Conservation (phyloP, 2,797 vertebrate species). For the Halcyon smyrnensis region DNA sequence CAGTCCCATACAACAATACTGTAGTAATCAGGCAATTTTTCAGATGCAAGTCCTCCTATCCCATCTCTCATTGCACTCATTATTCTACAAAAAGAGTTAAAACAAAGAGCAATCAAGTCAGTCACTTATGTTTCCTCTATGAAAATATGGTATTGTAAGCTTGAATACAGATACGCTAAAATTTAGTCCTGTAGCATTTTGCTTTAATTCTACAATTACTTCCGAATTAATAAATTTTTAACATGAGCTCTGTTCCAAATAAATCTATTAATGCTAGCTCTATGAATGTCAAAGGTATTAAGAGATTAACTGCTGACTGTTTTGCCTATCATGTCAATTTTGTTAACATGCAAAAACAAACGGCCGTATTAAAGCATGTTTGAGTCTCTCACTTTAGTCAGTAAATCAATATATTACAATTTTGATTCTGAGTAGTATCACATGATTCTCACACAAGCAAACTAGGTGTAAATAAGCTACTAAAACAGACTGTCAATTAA, state of each 20-base stretch:
- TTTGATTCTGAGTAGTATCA: constrained; percentile 11
- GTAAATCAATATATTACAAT: constrained; percentile 66
- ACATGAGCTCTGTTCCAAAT: neutral
- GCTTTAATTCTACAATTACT: neutral
- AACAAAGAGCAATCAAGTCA: neutral
- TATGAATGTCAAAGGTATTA: constrained; percentile 66
- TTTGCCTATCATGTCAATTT: constrained; percentile 61
- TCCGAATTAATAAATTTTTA: constrained; percentile 9
- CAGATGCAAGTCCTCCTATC: neutral
- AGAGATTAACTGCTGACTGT: constrained; percentile 70
- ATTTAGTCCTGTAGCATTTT: neutral
- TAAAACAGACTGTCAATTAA: constrained; percentile 21
- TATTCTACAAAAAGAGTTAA: neutral
- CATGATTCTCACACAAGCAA: neutral
- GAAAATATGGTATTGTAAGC: neutral
- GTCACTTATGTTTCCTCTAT: neutral
- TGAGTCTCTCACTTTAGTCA: constrained; percentile 44
- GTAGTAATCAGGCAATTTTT: neutral
- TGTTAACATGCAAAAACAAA: constrained; percentile 68
- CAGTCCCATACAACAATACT: neutral
- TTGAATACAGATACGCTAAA: neutral
- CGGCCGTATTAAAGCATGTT: constrained; percentile 58
- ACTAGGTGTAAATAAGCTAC: constrained; percentile 35
- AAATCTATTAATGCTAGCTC: constrained; percentile 37
- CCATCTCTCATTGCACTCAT: neutral